Evolutionary conservation across 2,888 invertebrate species (phyloP).

Genomic region (Lycia hirtaria): DNA sequence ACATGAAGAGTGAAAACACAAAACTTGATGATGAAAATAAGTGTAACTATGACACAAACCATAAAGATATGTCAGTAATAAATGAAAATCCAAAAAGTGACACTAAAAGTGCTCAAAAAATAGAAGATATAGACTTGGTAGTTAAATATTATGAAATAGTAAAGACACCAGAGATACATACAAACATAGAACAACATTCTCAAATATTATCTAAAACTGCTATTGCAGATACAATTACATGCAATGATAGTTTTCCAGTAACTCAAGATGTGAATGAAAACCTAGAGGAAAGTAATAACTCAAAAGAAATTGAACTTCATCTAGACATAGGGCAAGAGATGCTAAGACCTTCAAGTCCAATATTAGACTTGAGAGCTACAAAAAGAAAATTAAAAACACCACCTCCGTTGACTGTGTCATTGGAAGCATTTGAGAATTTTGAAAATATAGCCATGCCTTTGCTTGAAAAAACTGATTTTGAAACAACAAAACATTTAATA

Average conservation of each 20-base stretch:
- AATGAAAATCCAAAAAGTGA: not conserved
- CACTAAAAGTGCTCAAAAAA: not conserved
- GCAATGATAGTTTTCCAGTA: slow-evolving; percentile 1
- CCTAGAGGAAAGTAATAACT: not conserved
- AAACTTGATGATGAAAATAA: not conserved
- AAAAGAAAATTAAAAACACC: slow-evolving; percentile 42
- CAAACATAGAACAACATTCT: not conserved
- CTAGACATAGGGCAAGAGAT: slow-evolving; percentile 32
- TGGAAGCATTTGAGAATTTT: slow-evolving; percentile 72
- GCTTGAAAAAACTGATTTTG: slow-evolving; percentile 53
- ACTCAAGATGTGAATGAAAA: not conserved
- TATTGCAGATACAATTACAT: slow-evolving; percentile 12
- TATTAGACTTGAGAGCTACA: slow-evolving; percentile 50
- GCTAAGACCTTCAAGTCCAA: slow-evolving; percentile 54
- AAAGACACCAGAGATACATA: not conserved
- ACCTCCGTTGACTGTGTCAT: slow-evolving; percentile 56
- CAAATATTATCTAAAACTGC: slow-evolving; percentile 1
- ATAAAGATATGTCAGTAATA: not conserved
- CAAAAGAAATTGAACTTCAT: not conserved
- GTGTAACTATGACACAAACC: not conserved
- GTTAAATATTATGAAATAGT: no score
- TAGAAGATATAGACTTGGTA: not conserved
- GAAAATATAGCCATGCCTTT: slow-evolving; percentile 63
- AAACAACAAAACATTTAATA: slow-evolving; percentile 59
- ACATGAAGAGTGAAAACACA: slow-evolving; percentile 2